phyloP scores from a whole-genome alignment of 2,797 vertebrate species.

The Enteromius fasciolatus region DNA sequence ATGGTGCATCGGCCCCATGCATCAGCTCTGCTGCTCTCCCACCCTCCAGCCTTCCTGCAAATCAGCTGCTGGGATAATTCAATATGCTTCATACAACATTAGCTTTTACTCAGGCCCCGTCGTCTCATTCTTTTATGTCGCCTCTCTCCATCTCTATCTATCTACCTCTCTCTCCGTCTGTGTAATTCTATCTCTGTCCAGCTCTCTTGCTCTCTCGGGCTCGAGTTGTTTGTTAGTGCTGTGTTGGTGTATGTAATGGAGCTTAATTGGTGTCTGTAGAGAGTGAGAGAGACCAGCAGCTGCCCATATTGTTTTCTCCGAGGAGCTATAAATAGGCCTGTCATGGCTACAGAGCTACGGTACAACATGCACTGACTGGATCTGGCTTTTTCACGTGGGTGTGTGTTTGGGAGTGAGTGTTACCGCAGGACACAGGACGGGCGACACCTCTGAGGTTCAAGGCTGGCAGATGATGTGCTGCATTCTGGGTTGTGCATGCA shows the following conservation, averaged over 20 bases:
- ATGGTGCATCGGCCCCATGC: conserved; percentile 35
- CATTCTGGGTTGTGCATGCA: not conserved
- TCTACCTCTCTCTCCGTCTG: conserved; percentile 40
- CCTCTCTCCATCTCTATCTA: conserved; percentile 44
- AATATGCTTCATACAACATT: conserved; percentile 49
- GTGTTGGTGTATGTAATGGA: conserved; percentile 52
- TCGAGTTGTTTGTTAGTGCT: conserved; percentile 31
- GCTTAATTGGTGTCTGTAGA: conserved; percentile 50
- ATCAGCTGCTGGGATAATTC: conserved; percentile 51
- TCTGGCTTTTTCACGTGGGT: conserved; percentile 21
- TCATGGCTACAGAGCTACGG: conserved; percentile 12
- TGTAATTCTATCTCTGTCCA: conserved; percentile 39
- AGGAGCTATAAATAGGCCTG: conserved; percentile 38
- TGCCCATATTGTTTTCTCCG: conserved; percentile 46
- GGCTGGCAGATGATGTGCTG: conserved; percentile 1
- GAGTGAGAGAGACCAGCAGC: conserved; percentile 38
- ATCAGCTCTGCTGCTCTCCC: conserved; percentile 35
- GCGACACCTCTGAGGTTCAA: conserved; percentile 3
- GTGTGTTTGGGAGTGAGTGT: conserved; percentile 11
- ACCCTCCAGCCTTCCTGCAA: conserved; percentile 34
- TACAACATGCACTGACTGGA: conserved; percentile 21
- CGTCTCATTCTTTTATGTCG: conserved; percentile 39
- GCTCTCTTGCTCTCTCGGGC: conserved; percentile 28
- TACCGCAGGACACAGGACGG: conserved; percentile 7
- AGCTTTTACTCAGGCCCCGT: conserved; percentile 45